Base-by-base conservation (phyloP, 2,113 vertebrate genomes). In the Phyllostomus hastatus region DNA sequence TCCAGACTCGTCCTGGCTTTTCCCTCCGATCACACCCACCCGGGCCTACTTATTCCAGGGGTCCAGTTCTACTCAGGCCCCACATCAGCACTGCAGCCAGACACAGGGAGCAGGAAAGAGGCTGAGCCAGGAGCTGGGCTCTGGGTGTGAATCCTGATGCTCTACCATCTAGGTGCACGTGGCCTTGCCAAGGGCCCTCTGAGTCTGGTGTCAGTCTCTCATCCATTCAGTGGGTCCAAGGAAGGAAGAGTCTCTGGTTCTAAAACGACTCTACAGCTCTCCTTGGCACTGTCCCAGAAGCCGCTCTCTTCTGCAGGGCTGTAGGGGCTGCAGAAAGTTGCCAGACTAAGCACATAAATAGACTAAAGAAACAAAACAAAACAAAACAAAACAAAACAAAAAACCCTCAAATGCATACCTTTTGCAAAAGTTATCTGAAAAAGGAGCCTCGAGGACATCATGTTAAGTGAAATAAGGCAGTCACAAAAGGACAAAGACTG, bases 391-490 rank as follows among this genome's bases (percentile, higher is more conserved):
- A 54, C 4, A 57, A 57, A 57, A 54, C 17, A 54, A 57, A 59
- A 11, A 75, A 1, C 14, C 35, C 43, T 43, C 3, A 59, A 43
- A 33, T 38, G n/a, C 14, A 24, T 6, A 46, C 35, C 20, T 64
- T 19, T 33, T 11, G 5, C 83, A 46, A 41, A 38, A 67, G 24
- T 31, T 20, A 33, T 46, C 41, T 33, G 35, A 6, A 41, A 57
- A 15, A 0, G 1, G 31, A 48, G n/a, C 31, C 24, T 19, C 1
- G 3, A 75, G 20, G 33, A 61, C 24, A 8, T 22, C 24, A 31
- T 5, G 28, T 69, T 33, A 3, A 31, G 33, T 52, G 41, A 52
- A 52, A n/a, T 22, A 50, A 43, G 66, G 5, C 67, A 75, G 48
- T 24, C 31, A 46, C 20, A 24, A 22, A 38, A 59, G 35, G n/a